Evolutionary conservation across 2,888 invertebrate genomes (phyloP).

Genomic region (Pristionchus japonicus): DNA sequence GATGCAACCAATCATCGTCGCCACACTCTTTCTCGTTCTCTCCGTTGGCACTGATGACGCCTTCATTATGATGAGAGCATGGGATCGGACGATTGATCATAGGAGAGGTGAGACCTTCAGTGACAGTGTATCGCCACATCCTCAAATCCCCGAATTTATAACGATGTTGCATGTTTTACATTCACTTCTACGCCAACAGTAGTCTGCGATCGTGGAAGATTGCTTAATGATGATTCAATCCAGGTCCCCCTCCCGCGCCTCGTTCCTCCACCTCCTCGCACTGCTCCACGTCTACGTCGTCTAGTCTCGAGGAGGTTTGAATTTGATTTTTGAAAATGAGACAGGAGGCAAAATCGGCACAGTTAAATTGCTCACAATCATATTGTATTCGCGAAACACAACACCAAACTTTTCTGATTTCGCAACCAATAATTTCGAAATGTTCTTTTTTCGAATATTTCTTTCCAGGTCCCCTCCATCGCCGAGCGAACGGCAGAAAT

Average conservation of each 20-base stretch:
- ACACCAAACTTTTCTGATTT: background rate
- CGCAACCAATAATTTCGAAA: background rate
- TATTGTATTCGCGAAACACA: background rate
- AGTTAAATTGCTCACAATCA: no score
- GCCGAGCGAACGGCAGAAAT: conserved; percentile 33
- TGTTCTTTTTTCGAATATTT: background rate
- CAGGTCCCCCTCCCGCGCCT: conserved; percentile 1
- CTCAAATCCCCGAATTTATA: no score
- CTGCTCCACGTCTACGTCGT: conserved; percentile 18
- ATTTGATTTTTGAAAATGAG: background rate
- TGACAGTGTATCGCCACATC: no score
- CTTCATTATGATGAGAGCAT: conserved; percentile 46
- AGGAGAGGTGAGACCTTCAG: conserved; percentile 35
- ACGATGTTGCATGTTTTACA: no score
- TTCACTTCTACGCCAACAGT: background rate
- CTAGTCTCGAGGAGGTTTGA: conserved; percentile 29
- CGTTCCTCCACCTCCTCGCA: background rate
- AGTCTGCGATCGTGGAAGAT: no score
- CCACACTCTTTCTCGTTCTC: conserved; percentile 43
- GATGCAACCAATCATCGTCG: conserved; percentile 47
- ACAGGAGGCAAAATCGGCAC: no score
- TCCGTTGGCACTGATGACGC: conserved; percentile 43
- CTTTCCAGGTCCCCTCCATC: background rate
- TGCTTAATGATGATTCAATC: background rate
- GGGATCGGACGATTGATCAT: conserved; percentile 41